A percentile compares a stretch with the other conserved stretches of the same genome.
Conservation (phyloP, 2,797 vertebrate genomes). For the Sebastes hubbsi region DNA sequence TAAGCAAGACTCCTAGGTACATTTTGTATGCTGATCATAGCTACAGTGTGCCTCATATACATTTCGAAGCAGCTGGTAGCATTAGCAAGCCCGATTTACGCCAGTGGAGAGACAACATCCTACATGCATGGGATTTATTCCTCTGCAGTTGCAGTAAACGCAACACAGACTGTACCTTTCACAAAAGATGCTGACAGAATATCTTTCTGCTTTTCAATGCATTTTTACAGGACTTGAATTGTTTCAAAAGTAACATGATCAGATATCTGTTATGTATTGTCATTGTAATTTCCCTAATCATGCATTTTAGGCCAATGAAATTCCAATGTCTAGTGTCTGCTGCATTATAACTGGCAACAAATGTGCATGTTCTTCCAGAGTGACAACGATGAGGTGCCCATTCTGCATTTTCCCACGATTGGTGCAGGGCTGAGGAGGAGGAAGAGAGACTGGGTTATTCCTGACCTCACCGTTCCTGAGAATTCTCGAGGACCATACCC, state of each 20-base stretch:
- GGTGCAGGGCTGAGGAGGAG: slow-evolving; percentile 57
- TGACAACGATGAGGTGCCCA: background rate
- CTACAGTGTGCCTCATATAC: too few species aligned
- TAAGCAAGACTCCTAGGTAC: too few species aligned
- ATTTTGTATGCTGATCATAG: too few species aligned
- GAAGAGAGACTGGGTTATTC: slow-evolving; percentile 81
- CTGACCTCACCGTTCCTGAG: slow-evolving; percentile 50
- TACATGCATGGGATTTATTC: too few species aligned
- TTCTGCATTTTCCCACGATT: slow-evolving; percentile 61
- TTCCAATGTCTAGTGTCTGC: background rate
- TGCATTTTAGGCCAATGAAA: background rate
- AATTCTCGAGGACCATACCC: slow-evolving; percentile 67
- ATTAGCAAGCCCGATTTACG: too few species aligned
- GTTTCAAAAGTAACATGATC: background rate
- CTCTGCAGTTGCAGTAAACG: too few species aligned
- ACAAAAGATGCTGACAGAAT: background rate
- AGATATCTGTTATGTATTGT: background rate
- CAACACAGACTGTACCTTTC: too few species aligned
- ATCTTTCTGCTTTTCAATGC: too few species aligned
- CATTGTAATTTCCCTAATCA: too few species aligned
- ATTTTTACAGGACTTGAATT: background rate
- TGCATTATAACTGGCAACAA: background rate
- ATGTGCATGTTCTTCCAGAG: slow-evolving; percentile 29
- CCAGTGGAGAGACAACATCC: too few species aligned
- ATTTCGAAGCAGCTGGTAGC: too few species aligned